phyloP scores from a whole-genome alignment of 2,888 invertebrate genomes.

The Apomyelois bistriatella region DNA sequence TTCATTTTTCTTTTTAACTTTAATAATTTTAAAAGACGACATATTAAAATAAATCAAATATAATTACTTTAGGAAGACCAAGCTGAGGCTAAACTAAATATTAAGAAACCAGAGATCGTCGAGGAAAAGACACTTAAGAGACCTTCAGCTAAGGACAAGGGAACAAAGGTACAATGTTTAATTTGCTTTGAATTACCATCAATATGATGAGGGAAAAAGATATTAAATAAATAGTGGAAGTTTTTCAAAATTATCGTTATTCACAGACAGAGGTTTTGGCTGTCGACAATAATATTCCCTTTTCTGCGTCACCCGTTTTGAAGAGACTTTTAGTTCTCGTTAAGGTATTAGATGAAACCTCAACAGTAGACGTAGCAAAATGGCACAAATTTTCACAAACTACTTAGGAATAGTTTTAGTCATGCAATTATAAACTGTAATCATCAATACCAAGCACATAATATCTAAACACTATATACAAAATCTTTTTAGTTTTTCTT shows the following conservation, averaged over 20 bases:
- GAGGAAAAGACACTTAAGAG: constrained; percentile 69
- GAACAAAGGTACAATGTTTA: constrained; percentile 46
- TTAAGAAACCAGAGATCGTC: constrained; percentile 72
- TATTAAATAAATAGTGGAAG: not conserved
- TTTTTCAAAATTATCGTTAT: constrained; percentile 25
- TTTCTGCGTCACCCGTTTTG: constrained; percentile 40
- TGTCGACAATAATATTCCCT: constrained; percentile 38
- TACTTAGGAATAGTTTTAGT: not conserved
- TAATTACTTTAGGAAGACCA: constrained; percentile 54
- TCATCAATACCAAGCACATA: not conserved
- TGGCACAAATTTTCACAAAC: constrained; percentile 12
- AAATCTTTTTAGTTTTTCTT: constrained; percentile 1
- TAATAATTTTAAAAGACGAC: not conserved
- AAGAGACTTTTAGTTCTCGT: constrained; percentile 54
- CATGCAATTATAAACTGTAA: not conserved
- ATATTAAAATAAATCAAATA: constrained; percentile 2
- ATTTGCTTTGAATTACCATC: constrained; percentile 12
- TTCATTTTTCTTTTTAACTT: not conserved
- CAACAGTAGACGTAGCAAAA: constrained; percentile 19
- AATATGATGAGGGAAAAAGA: not conserved
- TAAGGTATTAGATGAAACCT: constrained; percentile 39
- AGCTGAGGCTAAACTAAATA: constrained; percentile 68
- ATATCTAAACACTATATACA: not conserved
- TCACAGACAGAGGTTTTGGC: constrained; percentile 48
- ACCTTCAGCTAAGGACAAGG: constrained; percentile 57